Conservation (phyloP, 2,888 invertebrate genomes). For the Melanotus villosus region DNA sequence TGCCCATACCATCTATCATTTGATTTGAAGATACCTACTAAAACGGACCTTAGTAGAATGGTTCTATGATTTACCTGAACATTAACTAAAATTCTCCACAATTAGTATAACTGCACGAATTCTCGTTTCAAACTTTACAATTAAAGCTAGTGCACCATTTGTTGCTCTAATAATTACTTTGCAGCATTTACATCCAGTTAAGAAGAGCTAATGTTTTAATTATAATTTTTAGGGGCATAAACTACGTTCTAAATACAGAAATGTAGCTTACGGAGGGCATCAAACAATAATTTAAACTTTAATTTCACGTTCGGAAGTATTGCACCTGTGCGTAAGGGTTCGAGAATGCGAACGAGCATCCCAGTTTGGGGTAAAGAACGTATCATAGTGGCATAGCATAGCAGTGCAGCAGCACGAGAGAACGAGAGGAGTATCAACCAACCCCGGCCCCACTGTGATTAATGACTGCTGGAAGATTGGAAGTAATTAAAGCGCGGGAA, state of each 20-base stretch:
- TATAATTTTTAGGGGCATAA: constrained; percentile 34
- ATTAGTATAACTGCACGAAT: too few species aligned
- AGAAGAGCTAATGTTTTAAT: constrained; percentile 26
- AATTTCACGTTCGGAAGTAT: constrained; percentile 45
- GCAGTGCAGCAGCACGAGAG: constrained; percentile 42
- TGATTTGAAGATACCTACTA: too few species aligned
- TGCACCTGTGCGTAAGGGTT: constrained; percentile 48
- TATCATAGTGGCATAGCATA: constrained; percentile 37
- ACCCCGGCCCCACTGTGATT: constrained; percentile 62
- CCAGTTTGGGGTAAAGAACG: constrained; percentile 42
- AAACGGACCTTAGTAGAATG: too few species aligned
- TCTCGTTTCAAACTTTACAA: too few species aligned
- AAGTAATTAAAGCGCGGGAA: constrained; percentile 70
- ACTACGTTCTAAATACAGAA: constrained; percentile 13
- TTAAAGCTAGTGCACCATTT: not conserved
- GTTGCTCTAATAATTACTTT: not conserved
- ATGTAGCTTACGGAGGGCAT: constrained; percentile 32
- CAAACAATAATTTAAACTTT: constrained; percentile 45
- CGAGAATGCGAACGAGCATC: constrained; percentile 38
- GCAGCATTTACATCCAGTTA: not conserved
- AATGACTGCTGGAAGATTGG: constrained; percentile 70
- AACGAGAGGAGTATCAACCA: constrained; percentile 51
- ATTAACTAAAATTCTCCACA: too few species aligned
- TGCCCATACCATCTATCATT: too few species aligned
- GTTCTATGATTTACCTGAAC: too few species aligned